A percentile compares a stretch with the other conserved stretches of the same genome.
Conservation (phyloP, 2,113 vertebrate genomes). For the Herpetotheres cachinnans region DNA sequence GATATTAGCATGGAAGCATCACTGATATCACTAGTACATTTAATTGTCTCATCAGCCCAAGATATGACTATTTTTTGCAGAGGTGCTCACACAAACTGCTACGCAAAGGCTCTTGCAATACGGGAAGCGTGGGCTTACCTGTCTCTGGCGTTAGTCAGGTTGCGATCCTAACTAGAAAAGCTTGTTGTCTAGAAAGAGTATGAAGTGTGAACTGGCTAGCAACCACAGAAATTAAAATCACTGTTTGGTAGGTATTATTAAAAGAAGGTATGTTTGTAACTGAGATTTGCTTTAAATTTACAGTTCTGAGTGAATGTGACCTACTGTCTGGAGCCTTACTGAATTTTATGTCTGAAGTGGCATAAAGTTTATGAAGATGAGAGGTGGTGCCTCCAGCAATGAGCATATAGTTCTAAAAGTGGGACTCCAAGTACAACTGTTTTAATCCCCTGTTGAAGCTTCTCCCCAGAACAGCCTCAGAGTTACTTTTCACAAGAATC, state of each 20-base stretch:
- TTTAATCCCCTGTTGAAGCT: neutral
- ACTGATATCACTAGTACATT: neutral
- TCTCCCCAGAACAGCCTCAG: neutral
- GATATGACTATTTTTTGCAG: neutral
- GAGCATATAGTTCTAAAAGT: neutral
- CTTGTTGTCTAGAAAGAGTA: neutral
- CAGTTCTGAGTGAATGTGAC: neutral
- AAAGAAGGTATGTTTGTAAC: neutral
- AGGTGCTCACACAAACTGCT: neutral
- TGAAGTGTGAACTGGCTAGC: neutral
- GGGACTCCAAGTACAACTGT: neutral
- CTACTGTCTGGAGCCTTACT: neutral
- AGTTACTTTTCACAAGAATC: neutral
- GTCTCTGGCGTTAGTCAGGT: neutral
- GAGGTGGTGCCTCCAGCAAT: neutral
- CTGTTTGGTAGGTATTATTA: neutral
- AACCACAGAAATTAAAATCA: neutral
- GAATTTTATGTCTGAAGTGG: neutral
- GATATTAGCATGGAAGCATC: neutral
- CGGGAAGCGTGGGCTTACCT: rapidly evolving
- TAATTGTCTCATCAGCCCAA: neutral
- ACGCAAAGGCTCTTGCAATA: neutral
- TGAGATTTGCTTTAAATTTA: neutral
- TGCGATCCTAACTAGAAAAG: neutral
- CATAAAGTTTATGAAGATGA: neutral